phyloP scores from a whole-genome alignment of 2,888 invertebrate species.

The Thera obeliscata region DNA sequence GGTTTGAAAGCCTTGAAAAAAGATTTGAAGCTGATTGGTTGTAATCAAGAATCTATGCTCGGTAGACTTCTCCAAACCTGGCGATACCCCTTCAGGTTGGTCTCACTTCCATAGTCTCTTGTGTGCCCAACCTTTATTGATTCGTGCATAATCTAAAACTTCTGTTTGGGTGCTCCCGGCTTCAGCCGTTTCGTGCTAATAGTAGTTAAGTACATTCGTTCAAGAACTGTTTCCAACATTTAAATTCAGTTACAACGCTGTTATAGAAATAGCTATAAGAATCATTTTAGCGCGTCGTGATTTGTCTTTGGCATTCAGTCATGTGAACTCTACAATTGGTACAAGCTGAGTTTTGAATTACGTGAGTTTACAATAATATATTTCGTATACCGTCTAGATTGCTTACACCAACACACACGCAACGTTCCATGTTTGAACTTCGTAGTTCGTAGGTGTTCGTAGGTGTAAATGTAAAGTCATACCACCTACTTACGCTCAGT shows the following conservation, averaged over 20 bases:
- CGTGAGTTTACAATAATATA: not conserved
- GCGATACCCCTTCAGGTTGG: too few species aligned
- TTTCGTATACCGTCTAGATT: not conserved
- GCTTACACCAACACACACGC: too few species aligned
- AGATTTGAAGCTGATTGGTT: too few species aligned
- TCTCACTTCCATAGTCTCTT: not conserved
- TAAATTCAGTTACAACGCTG: slow-evolving; percentile 7
- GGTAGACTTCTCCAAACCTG: too few species aligned
- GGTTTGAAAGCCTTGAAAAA: too few species aligned
- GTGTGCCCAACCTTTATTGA: slow-evolving; percentile 45
- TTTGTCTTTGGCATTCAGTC: slow-evolving; percentile 4
- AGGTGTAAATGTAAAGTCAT: too few species aligned
- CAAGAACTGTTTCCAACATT: slow-evolving; percentile 32
- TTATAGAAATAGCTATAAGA: not conserved
- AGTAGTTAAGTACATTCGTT: slow-evolving; percentile 31
- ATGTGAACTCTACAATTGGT: slow-evolving; percentile 4
- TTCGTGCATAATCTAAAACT: slow-evolving; percentile 59
- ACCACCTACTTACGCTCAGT: too few species aligned
- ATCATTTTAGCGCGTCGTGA: not conserved
- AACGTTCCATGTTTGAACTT: too few species aligned
- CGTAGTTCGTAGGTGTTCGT: too few species aligned
- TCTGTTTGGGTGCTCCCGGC: slow-evolving; percentile 48
- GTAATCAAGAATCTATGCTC: too few species aligned
- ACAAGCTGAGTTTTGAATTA: not conserved
- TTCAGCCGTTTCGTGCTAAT: slow-evolving; percentile 44